Conservation (phyloP, 2,888 invertebrate genomes). For the Ditylenchus weischeri region DNA sequence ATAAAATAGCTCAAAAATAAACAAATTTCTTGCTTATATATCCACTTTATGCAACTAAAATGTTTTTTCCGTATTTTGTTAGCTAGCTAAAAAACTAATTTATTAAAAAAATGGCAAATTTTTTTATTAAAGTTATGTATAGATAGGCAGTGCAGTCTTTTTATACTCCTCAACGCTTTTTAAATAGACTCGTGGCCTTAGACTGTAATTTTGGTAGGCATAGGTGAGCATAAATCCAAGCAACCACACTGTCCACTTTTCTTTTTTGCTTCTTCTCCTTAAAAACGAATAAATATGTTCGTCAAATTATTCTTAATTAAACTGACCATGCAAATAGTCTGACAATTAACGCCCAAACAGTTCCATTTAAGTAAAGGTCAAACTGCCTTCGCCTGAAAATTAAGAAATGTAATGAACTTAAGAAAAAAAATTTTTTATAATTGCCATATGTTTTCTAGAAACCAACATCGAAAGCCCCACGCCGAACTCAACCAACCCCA, state of each 20-base stretch:
- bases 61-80: no score
- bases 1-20: no score
- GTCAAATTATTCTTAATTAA: constrained; percentile 13
- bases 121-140: neutral
- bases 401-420: neutral
- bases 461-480: no score
- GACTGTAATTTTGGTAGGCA: constrained; percentile 37
- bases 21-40: no score
- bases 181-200: constrained; percentile 38
- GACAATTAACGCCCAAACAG: constrained; percentile 34
- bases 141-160: constrained; percentile 13
- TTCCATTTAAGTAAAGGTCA: constrained; percentile 30
- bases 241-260: constrained; percentile 43
- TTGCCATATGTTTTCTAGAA: no score
- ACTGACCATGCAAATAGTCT: constrained; percentile 36
- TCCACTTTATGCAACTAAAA: no score
- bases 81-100: no score
- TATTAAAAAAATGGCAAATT: no score
- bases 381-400: constrained; percentile 39
- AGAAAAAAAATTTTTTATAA: neutral
- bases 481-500: no score
- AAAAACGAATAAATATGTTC: constrained; percentile 10
- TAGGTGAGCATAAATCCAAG: constrained; percentile 37
- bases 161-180: constrained; percentile 47
- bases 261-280: constrained; percentile 34